Evolutionary conservation across 2,113 vertebrate genomes (phyloP).

Genomic region (Cepphus grylle): DNA sequence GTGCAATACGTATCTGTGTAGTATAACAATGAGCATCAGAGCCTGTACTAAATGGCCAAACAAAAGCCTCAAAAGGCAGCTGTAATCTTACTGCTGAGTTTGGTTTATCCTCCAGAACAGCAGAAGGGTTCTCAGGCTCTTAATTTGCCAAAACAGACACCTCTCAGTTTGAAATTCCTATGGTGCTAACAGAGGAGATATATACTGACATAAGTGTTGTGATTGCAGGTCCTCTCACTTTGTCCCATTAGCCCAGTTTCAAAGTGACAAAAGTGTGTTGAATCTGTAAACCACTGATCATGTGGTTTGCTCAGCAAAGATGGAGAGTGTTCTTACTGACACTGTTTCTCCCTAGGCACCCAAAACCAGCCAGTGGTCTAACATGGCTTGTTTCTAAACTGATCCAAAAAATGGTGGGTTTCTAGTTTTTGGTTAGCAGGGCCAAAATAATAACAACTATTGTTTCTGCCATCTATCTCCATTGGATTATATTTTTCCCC

Average conservation of each 20-base stretch:
- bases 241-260: not conserved
- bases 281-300: not conserved
- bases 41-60: not conserved
- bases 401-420: not conserved
- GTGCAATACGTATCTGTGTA: not conserved
- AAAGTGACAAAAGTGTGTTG: not conserved
- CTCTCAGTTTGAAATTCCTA: not conserved
- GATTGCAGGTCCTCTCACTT: not conserved
- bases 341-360: not conserved
- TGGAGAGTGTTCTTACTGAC: not conserved
- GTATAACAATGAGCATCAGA: not conserved
- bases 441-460: not conserved
- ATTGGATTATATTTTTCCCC: not conserved
- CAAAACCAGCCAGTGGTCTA: not conserved
- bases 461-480: not conserved
- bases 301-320: not conserved
- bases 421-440: not conserved
- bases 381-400: not conserved
- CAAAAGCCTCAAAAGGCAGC: not conserved
- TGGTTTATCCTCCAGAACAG: not conserved
- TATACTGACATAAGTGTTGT: not conserved
- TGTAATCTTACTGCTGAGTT: not conserved
- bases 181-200: not conserved
- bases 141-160: not conserved
- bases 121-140: not conserved